Evolutionary conservation across 2,113 vertebrate species (phyloP).

Genomic region (Synodontis membranacea): DNA sequence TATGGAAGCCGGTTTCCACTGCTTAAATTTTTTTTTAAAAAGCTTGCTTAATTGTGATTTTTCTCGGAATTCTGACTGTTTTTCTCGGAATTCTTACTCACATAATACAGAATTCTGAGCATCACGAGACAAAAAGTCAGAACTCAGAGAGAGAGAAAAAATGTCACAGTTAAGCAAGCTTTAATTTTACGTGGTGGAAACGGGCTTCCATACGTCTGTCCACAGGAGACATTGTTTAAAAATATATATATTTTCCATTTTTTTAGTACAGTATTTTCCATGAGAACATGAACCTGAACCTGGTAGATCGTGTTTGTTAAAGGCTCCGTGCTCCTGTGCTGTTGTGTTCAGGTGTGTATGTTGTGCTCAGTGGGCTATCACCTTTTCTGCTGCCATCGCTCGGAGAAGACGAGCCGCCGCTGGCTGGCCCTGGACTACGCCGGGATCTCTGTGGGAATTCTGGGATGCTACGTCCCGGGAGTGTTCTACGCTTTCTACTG

Average conservation of each 20-base stretch:
- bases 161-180: no score
- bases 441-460: slow-evolving; percentile 93
- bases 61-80: no score
- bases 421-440: slow-evolving; percentile 96
- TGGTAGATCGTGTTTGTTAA: background rate
- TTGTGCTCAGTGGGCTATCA: slow-evolving; percentile 96
- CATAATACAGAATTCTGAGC: no score
- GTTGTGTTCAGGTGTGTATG: slow-evolving; percentile 87
- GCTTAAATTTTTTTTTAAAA: no score
- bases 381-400: slow-evolving; percentile 94
- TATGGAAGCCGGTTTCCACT: no score
- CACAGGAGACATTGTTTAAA: background rate
- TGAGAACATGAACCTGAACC: background rate
- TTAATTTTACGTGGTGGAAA: no score
- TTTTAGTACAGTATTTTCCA: no score
- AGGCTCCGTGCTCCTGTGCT: background rate
- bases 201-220: no score
- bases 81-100: no score
- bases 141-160: no score
- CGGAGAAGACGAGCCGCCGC: slow-evolving; percentile 90
- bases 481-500: slow-evolving; percentile 99
- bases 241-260: background rate
- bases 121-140: no score
- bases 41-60: no score
- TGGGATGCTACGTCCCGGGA: slow-evolving; percentile 95